Percentiles rank a stretch among this genome's conserved stretches.
Conservation (phyloP, 2,888 invertebrate species). For the Atethmia centrago region DNA sequence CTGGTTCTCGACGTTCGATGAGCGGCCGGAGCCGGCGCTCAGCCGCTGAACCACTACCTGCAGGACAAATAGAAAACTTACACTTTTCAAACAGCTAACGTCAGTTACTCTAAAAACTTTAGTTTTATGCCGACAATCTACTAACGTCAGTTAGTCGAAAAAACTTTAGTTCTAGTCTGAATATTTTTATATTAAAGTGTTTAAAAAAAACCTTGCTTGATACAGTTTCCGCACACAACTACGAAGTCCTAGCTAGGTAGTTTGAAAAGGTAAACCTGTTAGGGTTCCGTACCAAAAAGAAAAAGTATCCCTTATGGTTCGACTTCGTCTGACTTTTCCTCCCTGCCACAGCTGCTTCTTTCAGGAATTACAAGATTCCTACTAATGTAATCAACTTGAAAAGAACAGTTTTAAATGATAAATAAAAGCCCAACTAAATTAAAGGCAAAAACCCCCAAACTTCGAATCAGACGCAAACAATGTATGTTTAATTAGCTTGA, state of each 20-base stretch:
- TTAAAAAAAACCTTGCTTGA: too few species aligned
- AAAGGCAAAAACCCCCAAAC: background rate
- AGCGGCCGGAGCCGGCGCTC: conserved; percentile 89
- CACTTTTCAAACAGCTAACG: background rate
- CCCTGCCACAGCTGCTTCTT: too few species aligned
- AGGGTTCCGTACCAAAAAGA: too few species aligned
- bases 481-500: background rate
- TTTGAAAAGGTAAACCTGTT: too few species aligned
- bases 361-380: background rate
- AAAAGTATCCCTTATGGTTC: background rate
- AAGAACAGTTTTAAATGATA: too few species aligned
- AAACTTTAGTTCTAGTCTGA: background rate
- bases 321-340: too few species aligned
- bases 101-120: background rate
- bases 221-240: too few species aligned
- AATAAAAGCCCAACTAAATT: too few species aligned
- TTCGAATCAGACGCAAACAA: background rate
- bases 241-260: too few species aligned
- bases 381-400: background rate
- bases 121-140: too few species aligned
- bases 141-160: background rate
- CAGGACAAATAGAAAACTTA: conserved; percentile 8
- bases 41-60: conserved; percentile 91
- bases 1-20: conserved; percentile 86
- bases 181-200: background rate